Evolutionary conservation across 2,113 vertebrate genomes (phyloP).

Genomic region (Ginglymostoma cirratum): DNA sequence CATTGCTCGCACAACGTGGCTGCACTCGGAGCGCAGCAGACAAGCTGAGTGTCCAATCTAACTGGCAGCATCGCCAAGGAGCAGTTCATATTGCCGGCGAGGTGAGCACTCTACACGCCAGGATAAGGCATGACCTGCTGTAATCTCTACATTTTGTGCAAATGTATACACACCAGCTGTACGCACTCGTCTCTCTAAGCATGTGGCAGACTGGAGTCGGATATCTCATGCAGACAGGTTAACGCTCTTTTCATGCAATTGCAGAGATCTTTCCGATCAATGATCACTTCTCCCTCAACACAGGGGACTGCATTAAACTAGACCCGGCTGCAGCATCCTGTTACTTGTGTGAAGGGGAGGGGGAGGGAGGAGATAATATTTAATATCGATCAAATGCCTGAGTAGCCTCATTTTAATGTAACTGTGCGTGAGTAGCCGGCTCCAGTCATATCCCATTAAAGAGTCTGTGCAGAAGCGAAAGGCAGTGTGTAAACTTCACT

Average conservation of each 20-base stretch:
- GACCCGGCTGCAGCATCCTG: constrained; percentile 2
- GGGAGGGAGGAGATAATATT: not conserved
- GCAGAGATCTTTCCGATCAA: constrained; percentile 3
- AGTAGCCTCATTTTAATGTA: constrained; percentile 26
- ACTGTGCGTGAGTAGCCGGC: not conserved
- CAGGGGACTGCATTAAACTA: constrained; percentile 22
- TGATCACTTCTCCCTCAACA: constrained; percentile 18
- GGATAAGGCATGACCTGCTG: not conserved
- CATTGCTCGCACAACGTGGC: not conserved
- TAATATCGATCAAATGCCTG: constrained; percentile 28
- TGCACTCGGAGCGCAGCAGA: not conserved
- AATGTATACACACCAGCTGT: not conserved
- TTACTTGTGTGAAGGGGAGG: not conserved
- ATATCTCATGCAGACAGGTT: not conserved
- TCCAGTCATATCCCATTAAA: constrained; percentile 18
- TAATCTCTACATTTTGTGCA: not conserved
- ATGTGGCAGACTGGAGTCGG: not conserved
- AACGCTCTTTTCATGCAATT: not conserved
- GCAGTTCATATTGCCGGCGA: not conserved
- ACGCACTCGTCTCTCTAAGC: not conserved
- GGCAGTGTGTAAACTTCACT: constrained; percentile 7
- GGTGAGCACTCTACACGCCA: not conserved
- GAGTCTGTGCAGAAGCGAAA: not conserved
- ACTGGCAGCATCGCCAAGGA: not conserved
- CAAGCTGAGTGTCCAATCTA: not conserved